A percentile compares a stretch with the other conserved stretches of the same genome.
These are phyloP conservation scores for Stratiolaelaps scimitus DNA, from an alignment of 1,140 invertebrate species.

Conservation along the genomic window DNA sequence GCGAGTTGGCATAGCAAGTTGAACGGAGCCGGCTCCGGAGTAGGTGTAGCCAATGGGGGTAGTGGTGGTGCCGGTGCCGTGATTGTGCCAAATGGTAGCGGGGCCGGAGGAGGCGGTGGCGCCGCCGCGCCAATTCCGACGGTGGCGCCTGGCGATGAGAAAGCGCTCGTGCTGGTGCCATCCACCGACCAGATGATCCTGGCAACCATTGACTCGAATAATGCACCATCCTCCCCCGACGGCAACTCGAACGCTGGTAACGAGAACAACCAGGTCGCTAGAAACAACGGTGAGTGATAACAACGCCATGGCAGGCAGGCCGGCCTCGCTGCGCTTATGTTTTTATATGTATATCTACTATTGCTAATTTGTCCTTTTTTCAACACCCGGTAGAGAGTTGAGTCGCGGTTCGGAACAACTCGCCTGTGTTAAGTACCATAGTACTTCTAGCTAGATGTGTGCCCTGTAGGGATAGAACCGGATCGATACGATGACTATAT, in stretches of 20 bases:
- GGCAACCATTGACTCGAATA: slow-evolving; percentile 25
- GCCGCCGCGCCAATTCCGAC: background rate
- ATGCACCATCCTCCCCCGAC: slow-evolving; percentile 20
- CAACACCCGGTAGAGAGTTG: too few relatives aligned
- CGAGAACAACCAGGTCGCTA: slow-evolving; percentile 27
- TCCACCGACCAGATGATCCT: slow-evolving; percentile 20
- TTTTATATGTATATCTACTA: too few relatives aligned
- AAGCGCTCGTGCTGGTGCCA: background rate
- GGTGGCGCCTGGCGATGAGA: slow-evolving; percentile 26
- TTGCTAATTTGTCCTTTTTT: too few relatives aligned
- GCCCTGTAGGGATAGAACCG: too few relatives aligned
- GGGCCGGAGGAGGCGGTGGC: background rate
- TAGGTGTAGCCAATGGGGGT: too few relatives aligned
- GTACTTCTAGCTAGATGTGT: too few relatives aligned
- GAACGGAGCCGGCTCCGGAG: slow-evolving; percentile 5
- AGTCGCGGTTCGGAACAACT: too few relatives aligned
- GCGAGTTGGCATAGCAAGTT: slow-evolving; percentile 17
- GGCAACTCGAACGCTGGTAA: slow-evolving; percentile 2
- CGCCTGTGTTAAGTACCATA: too few relatives aligned
- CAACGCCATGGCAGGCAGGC: too few relatives aligned
- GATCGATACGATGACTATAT: too few relatives aligned
- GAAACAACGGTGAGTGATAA: slow-evolving; percentile 22
- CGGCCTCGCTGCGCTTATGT: too few relatives aligned
- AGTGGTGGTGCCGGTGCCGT: too few relatives aligned
- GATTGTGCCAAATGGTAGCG: background rate